Base-by-base conservation (phyloP, 1,140 invertebrate genomes). In the Heterodera carotae region DNA sequence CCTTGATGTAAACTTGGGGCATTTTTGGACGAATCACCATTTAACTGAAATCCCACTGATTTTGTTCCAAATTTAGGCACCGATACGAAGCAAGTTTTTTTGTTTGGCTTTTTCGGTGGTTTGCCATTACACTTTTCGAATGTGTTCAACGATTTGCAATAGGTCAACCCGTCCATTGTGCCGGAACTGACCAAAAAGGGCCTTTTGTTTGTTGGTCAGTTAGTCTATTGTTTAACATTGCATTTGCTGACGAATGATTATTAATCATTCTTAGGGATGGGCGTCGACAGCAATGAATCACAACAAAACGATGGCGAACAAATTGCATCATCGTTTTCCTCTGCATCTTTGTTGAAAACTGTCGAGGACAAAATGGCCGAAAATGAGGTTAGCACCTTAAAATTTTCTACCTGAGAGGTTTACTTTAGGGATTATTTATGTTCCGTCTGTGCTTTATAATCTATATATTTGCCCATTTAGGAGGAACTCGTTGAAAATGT, bases 121-220 rank as follows among this genome's bases (percentile, higher is more conserved):
- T n/a, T n/a, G n/a, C n/a, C n/a, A n/a, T 48, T 71, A 15, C 18
- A 2, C 6, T 71, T 48, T 43, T 12, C 12, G 12, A 39, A 43
- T 10, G 8, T 29, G 18, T 25, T 59, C n/a, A 72, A 36, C 22
- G 15, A 62, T 59, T 62, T 60, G 34, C 36, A 56, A 31, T 34
- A 73, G 71, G 36, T 74, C 22, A 74, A 74, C 36, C 71, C 71
- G 27, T 74, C 56, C 8, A 88, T 91, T 59, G 71, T 74, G 43
- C 71, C 71, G 7, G 36, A 74, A 31, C 89, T 99, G 68, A 93
- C 97, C 89, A 89, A 91, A 18, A 90, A 91, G 60, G 96, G 96
- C 15, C 89, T 99, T 81, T 92, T 92, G 78, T 99, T 99, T 90
- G 93, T 98, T 66, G 97, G 94, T 78, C n/a, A 29, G 76, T 89